Evolutionary conservation across 1,140 invertebrate species (phyloP).

Genomic region (Leptinotarsa lineolata): DNA sequence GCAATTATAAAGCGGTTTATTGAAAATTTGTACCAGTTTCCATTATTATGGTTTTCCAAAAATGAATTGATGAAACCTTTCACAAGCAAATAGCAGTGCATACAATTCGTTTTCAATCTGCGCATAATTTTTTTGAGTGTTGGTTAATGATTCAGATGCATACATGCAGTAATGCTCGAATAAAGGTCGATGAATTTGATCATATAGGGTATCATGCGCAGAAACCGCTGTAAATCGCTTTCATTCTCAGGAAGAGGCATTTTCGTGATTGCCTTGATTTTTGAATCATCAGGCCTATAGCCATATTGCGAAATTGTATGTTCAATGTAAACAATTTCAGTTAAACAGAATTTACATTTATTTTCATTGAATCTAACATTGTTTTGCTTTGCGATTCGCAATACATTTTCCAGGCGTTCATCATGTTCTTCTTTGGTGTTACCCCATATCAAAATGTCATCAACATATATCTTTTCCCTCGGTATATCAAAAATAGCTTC

Average conservation of each 20-base stretch:
- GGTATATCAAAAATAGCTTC: too few relatives aligned
- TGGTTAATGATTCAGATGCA: constrained; percentile 20
- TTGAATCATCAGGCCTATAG: background rate
- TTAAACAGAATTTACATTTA: background rate
- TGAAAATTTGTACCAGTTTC: constrained; percentile 51
- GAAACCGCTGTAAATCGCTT: background rate
- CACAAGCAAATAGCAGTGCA: constrained; percentile 42
- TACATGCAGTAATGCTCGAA: too few relatives aligned
- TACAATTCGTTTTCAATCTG: constrained; percentile 57
- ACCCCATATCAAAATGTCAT: background rate
- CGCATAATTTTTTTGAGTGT: constrained; percentile 51
- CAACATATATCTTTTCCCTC: too few relatives aligned
- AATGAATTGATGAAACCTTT: constrained; percentile 50
- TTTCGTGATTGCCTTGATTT: background rate
- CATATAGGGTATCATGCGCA: too few relatives aligned
- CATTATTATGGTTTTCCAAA: constrained; percentile 41
- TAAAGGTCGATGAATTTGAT: too few relatives aligned
- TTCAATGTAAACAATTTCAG: background rate
- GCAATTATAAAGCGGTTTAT: constrained; percentile 49
- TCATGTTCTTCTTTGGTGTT: background rate
- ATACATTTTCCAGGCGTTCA: background rate
- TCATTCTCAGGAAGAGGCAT: background rate
- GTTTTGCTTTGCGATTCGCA: background rate
- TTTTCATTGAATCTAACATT: constrained; percentile 1
- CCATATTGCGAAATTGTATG: background rate